Evolutionary conservation across 2,797 vertebrate genomes (phyloP), one percentile per base, ranked within the genome.

Genomic region (Poeciliopsis turneri): DNA sequence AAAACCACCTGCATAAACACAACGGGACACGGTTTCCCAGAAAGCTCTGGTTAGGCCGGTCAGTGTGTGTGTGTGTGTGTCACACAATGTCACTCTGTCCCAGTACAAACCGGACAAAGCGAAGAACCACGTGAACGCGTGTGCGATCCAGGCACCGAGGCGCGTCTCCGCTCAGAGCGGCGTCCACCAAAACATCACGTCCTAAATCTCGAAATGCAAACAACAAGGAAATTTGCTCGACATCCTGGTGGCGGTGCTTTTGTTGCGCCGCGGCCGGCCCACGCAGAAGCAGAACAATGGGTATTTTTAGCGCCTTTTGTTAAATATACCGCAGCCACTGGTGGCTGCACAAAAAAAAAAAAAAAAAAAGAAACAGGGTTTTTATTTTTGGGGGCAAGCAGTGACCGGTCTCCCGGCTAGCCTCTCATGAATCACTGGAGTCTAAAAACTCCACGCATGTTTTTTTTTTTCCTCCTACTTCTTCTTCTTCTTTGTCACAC

Each of bases 291-390:
- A 76, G 84, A 93, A 93, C 90, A 92, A 92, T 77, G 51, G 89
- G 83, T 95, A 93, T 92, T 90, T 93, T 90, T 93, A 92, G 84
- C 70, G 41, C 68, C 76, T 84, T 90, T 90, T 86, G 82, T 90
- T 87, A 88, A 85, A 93, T 90, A 84, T 86, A 88, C 87, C 84
- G 59, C 80, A 71, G 76, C 88, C 76, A 74, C 75, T 82, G 75
- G 49, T 33, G 0, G 23, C 53, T 33, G 74, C 83, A 87, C 30
- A 30, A 30, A 30, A 6, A 78, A 33, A 33, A 1, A 85, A 4
- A 59, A 1, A 86, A 88, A 89, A 4, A 86, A 4, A 57, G 1
- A 86, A 88, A 88, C 79, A 51, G 53, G 77, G 84, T 73, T 89
- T 85, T 78, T 82, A 64, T 85, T 79, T 71, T 69, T 74, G 0